Conservation (phyloP, 1,140 invertebrate genomes). For the Leptoteleia sp. region DNA sequence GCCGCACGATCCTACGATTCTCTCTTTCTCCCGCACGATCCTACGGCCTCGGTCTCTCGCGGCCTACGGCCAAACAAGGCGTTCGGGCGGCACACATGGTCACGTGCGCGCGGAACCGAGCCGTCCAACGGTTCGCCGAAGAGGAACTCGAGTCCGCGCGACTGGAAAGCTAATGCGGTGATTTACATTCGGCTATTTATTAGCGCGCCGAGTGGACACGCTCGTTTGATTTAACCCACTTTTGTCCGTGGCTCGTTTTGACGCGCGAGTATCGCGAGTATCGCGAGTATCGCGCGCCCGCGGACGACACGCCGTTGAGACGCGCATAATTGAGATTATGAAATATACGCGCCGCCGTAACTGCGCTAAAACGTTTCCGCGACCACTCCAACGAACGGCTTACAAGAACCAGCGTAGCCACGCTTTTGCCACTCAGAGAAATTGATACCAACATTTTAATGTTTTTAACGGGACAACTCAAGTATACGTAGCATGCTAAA, state of each 20-base stretch:
- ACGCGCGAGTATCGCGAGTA: slow-evolving; percentile 38
- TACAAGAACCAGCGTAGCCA: no score
- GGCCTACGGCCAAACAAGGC: slow-evolving; percentile 38
- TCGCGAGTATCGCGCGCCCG: slow-evolving; percentile 26
- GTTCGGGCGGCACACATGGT: slow-evolving; percentile 25
- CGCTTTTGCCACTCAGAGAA: no score
- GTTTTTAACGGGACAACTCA: no score
- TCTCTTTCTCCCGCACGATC: not conserved
- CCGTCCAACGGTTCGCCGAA: slow-evolving; percentile 18
- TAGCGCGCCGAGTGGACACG: slow-evolving; percentile 35
- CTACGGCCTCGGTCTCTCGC: slow-evolving; percentile 1
- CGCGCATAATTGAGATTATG: no score
- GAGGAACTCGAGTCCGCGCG: slow-evolving; percentile 17
- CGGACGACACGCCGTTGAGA: not conserved
- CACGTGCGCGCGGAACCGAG: slow-evolving; percentile 24
- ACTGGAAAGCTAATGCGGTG: slow-evolving; percentile 45
- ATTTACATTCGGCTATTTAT: slow-evolving; percentile 42
- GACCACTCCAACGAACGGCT: no score
- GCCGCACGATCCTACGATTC: not conserved
- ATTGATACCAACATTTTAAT: no score
- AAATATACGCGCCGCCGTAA: no score
- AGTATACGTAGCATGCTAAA: no score
- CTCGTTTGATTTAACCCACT: slow-evolving; percentile 50
- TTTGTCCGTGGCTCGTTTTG: slow-evolving; percentile 7
- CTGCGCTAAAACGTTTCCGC: no score